These are phyloP conservation scores for Diachasmimorpha longicaudata DNA, from an alignment of 1,140 invertebrate species.

Conservation along the genomic window DNA sequence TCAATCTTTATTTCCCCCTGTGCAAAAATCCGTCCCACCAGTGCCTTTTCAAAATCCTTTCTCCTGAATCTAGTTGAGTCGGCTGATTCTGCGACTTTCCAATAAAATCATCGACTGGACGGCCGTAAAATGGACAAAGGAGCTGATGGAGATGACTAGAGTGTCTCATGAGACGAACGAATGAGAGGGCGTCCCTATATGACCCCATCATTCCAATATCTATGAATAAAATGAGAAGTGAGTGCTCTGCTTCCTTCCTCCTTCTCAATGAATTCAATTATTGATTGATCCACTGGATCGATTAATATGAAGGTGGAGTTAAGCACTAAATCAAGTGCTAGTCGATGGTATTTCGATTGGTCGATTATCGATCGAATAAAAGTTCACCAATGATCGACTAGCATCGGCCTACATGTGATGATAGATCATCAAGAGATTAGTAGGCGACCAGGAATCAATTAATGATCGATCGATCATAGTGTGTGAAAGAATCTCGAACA, in stretches of 20 bases:
- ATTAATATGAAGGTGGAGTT: too few species aligned
- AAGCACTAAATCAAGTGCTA: too few species aligned
- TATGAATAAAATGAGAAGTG: neutral
- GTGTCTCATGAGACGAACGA: neutral
- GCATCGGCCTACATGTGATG: too few species aligned
- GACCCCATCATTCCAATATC: neutral
- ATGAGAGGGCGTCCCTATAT: neutral
- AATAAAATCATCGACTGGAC: slow-evolving; percentile 27
- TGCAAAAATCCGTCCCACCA: neutral
- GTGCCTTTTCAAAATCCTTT: neutral
- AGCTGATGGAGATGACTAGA: neutral
- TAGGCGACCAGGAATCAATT: too few species aligned
- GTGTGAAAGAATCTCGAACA: too few species aligned
- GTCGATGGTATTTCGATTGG: too few species aligned
- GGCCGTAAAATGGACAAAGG: slow-evolving; percentile 28
- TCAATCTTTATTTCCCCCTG: neutral
- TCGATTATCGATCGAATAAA: too few species aligned
- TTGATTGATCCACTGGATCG: neutral
- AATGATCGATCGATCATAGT: too few species aligned
- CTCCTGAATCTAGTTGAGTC: slow-evolving; percentile 1
- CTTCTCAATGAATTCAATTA: neutral
- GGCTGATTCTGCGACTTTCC: slow-evolving; percentile 7
- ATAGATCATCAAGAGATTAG: too few species aligned
- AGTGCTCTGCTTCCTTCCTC: too few species aligned
- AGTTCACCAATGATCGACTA: too few species aligned